Conservation (phyloP, 2,888 invertebrate genomes). For the Drosophila greeni region DNA sequence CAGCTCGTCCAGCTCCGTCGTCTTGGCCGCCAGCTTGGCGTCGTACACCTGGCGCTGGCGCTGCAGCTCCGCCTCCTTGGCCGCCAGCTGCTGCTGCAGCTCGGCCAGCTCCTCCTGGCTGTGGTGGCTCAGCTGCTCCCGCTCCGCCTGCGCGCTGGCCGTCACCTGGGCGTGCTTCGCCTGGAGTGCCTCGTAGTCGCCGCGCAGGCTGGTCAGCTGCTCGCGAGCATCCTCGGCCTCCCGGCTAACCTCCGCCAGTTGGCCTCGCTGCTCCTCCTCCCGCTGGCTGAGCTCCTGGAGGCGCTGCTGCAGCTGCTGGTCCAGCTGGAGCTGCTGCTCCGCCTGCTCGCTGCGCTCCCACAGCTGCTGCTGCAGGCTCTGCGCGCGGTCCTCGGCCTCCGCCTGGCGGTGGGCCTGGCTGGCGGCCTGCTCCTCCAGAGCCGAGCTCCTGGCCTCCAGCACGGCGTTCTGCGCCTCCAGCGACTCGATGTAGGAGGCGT, state of each 20-base stretch:
- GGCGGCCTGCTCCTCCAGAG: slow-evolving; percentile 84
- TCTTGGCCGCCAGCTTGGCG: slow-evolving; percentile 77
- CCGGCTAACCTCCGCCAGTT: slow-evolving; percentile 81
- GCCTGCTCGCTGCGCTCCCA: slow-evolving; percentile 82
- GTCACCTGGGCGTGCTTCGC: slow-evolving; percentile 78
- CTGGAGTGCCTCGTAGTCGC: slow-evolving; percentile 77
- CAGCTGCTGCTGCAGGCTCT: slow-evolving; percentile 82
- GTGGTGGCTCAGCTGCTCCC: slow-evolving; percentile 72
- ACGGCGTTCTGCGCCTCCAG: slow-evolving; percentile 84
- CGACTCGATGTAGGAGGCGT: slow-evolving; percentile 86
- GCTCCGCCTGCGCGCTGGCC: slow-evolving; percentile 78
- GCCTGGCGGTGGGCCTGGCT: slow-evolving; percentile 82
- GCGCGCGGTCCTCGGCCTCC: slow-evolving; percentile 82
- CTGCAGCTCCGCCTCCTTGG: slow-evolving; percentile 80
- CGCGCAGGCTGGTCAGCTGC: slow-evolving; percentile 79
- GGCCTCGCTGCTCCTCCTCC: slow-evolving; percentile 82
- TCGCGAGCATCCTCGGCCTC: slow-evolving; percentile 80
- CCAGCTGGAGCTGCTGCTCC: slow-evolving; percentile 82
- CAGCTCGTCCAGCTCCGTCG: slow-evolving; percentile 79
- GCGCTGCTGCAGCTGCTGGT: slow-evolving; percentile 83
- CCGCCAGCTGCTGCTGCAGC: slow-evolving; percentile 77
- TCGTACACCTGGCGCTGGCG: slow-evolving; percentile 78
- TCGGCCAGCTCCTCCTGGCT: slow-evolving; percentile 76
- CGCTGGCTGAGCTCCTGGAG: slow-evolving; percentile 82
- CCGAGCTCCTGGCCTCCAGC: slow-evolving; percentile 83